These are phyloP conservation scores for Delia radicum DNA, from an alignment of 1,140 invertebrate species.

Conservation along the genomic window DNA sequence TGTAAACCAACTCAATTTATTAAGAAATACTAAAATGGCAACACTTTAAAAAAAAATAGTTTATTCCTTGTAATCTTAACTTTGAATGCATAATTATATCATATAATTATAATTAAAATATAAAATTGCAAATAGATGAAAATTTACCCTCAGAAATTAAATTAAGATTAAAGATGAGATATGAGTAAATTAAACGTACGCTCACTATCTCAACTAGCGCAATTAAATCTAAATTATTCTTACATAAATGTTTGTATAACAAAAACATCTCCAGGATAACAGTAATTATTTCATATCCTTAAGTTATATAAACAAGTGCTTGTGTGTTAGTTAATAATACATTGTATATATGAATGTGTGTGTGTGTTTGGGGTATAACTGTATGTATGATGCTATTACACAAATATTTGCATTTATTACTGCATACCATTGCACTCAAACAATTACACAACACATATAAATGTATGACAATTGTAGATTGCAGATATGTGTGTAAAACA, in stretches of 20 bases:
- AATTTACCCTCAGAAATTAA: too few species aligned
- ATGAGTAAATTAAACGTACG: not conserved
- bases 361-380: not conserved
- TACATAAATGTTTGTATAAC: not conserved
- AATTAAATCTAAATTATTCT: not conserved
- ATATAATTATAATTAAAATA: too few species aligned
- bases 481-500: not conserved
- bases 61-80: too few species aligned
- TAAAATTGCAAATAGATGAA: too few species aligned
- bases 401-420: not conserved
- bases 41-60: too few species aligned
- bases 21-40: too few species aligned
- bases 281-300: slow-evolving; percentile 2
- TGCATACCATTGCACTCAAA: not conserved
- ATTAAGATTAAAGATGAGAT: not conserved
- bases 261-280: not conserved
- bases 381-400: not conserved
- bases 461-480: not conserved
- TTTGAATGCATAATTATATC: too few species aligned
- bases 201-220: not conserved
- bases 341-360: too few species aligned
- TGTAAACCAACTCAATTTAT: too few species aligned
- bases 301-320: not conserved
- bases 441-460: not conserved
- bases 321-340: too few species aligned